Percentiles rank a stretch among this genome's conserved stretches.
phyloP scores from a whole-genome alignment of 2,797 vertebrate species.

The Chelonia mydas region DNA sequence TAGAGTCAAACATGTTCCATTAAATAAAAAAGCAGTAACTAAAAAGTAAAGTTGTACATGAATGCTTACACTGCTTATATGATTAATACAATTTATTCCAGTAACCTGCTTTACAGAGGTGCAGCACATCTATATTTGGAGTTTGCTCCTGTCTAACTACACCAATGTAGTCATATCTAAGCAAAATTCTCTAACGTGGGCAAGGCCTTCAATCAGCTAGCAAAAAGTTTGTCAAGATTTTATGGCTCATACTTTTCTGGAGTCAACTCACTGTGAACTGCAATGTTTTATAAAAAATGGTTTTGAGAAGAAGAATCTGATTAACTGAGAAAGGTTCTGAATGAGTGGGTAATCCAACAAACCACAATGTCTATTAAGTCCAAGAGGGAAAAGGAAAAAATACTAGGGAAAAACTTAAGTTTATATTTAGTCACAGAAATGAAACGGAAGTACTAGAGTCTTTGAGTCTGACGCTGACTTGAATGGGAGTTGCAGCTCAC shows the following conservation, averaged over 20 bases:
- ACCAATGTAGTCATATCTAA: background rate
- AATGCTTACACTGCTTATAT: background rate
- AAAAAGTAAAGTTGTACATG: background rate
- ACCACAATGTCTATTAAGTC: background rate
- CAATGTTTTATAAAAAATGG: background rate
- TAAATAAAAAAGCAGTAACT: background rate
- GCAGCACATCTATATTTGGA: background rate
- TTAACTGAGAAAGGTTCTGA: background rate
- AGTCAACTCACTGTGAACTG: background rate
- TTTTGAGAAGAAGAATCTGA: background rate
- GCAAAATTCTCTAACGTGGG: background rate
- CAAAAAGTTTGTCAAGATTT: background rate
- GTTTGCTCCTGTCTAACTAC: background rate
- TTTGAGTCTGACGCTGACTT: background rate
- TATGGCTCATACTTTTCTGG: background rate
- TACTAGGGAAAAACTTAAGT: background rate
- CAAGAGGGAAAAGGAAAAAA: background rate
- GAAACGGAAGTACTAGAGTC: background rate
- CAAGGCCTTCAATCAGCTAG: background rate
- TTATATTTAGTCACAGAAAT: background rate
- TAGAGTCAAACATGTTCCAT: background rate
- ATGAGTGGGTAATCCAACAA: background rate
- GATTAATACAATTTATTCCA: background rate
- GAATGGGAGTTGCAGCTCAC: background rate
- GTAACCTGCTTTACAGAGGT: background rate